Conservation (phyloP, 2,113 vertebrate genomes). For the Calidris pugnax region DNA sequence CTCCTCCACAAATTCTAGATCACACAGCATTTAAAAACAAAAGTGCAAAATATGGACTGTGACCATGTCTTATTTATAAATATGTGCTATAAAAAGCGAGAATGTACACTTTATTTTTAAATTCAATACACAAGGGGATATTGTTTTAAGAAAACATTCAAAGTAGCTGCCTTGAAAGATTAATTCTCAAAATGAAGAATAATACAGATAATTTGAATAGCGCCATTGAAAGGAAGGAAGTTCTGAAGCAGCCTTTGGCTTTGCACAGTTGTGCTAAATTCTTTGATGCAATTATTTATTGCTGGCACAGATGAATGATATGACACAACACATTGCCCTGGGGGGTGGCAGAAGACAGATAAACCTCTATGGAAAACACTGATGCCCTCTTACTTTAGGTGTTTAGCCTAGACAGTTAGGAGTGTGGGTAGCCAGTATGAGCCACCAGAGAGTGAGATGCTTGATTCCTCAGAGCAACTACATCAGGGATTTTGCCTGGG, state of each 20-base stretch:
- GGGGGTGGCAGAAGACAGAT: neutral
- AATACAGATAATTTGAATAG: conserved; percentile 61
- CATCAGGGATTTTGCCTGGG: neutral
- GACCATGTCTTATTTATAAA: conserved; percentile 70
- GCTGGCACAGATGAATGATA: neutral
- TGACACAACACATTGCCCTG: neutral
- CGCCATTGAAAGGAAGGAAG: conserved; percentile 33
- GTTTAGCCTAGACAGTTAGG: neutral
- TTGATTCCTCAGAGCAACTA: neutral
- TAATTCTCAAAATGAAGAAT: conserved; percentile 55
- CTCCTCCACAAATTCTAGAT: neutral
- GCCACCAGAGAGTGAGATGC: rapidly evolving
- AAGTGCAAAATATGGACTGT: conserved; percentile 55
- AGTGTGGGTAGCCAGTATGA: rapidly evolving
- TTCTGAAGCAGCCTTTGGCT: neutral
- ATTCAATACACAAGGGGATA: conserved; percentile 58
- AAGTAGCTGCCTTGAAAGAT: conserved; percentile 60
- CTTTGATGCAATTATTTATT: neutral
- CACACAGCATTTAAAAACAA: conserved; percentile 44
- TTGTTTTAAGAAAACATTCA: conserved; percentile 55
- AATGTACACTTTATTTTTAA: conserved; percentile 56
- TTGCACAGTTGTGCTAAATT: neutral
- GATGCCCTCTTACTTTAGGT: neutral
- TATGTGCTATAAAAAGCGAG: conserved; percentile 21
- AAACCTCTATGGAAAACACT: neutral